phyloP scores from a whole-genome alignment of 2,797 vertebrate species.

The Chiroxiphia lanceolata region DNA sequence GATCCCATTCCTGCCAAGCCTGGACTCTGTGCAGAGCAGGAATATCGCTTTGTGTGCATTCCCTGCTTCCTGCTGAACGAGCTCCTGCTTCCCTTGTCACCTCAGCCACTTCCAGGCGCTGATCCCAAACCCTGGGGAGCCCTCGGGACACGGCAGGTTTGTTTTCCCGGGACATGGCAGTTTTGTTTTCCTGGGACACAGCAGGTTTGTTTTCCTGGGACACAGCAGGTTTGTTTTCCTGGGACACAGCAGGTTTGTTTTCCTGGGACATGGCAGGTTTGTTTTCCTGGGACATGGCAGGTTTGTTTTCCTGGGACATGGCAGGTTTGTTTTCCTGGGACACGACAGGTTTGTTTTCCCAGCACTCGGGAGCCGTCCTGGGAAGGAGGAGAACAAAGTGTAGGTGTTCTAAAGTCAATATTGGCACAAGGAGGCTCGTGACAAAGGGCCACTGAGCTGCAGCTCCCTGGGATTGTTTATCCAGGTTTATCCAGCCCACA shows the following conservation, averaged over 20 bases:
- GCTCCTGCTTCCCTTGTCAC: neutral
- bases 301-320: neutral
- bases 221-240: no score
- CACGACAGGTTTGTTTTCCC: constrained; percentile 48
- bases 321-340: no score
- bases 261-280: constrained; percentile 76
- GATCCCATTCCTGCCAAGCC: neutral
- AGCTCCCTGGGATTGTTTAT: accelerated
- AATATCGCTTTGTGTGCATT: accelerated
- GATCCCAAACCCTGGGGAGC: constrained; percentile 67
- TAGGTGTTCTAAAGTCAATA: constrained; percentile 78
- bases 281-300: constrained; percentile 39
- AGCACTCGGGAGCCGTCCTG: constrained; percentile 78
- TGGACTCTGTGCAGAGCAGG: neutral
- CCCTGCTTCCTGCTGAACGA: neutral
- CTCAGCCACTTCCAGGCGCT: neutral
- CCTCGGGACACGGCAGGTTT: constrained; percentile 76
- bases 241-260: constrained; percentile 78
- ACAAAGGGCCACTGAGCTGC: neutral
- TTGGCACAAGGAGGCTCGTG: constrained; percentile 72
- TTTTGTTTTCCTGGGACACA: constrained; percentile 70
- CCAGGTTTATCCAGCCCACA: neutral
- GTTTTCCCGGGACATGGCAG: constrained; percentile 72
- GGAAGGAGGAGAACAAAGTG: constrained; percentile 69
- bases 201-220: neutral